Conservation (phyloP, 53 echinoderm and acorn worm genomes). For the Zoroaster sp. region DNA sequence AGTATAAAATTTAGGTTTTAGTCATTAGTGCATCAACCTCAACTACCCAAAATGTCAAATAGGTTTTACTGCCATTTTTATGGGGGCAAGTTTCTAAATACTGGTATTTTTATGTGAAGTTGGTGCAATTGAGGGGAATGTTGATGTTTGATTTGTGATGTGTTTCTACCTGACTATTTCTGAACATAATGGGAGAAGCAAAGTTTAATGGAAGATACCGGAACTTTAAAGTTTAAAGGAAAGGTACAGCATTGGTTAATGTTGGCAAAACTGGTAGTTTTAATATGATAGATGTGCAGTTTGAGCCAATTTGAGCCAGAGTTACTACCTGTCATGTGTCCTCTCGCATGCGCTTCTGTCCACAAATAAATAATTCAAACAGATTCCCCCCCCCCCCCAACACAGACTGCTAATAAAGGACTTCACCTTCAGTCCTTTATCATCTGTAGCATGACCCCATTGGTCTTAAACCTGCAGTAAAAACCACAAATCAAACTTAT, state of each 20-base stretch:
- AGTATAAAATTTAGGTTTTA: neutral
- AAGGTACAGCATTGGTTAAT: neutral
- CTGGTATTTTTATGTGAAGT: neutral
- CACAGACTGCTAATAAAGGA: too few relatives aligned
- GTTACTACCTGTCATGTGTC: too few relatives aligned
- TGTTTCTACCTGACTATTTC: neutral
- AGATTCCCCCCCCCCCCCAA: too few relatives aligned
- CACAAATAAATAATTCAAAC: too few relatives aligned
- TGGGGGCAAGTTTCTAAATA: neutral
- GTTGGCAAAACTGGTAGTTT: too few relatives aligned
- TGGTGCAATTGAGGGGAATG: neutral
- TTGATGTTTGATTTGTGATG: neutral
- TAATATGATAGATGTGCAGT: too few relatives aligned
- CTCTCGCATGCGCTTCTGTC: too few relatives aligned
- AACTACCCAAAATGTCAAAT: neutral
- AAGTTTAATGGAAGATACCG: neutral
- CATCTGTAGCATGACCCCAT: too few relatives aligned
- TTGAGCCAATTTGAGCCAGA: too few relatives aligned
- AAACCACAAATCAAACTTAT: too few relatives aligned
- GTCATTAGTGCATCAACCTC: constrained; percentile 13
- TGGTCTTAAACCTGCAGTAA: too few relatives aligned
- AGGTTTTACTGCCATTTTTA: neutral
- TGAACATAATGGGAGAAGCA: neutral
- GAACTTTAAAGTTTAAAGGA: neutral
- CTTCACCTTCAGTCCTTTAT: too few relatives aligned